Evolutionary conservation across 2,797 vertebrate genomes (phyloP), one percentile per base, ranked within the genome.

Genomic region (Champsocephalus esox): DNA sequence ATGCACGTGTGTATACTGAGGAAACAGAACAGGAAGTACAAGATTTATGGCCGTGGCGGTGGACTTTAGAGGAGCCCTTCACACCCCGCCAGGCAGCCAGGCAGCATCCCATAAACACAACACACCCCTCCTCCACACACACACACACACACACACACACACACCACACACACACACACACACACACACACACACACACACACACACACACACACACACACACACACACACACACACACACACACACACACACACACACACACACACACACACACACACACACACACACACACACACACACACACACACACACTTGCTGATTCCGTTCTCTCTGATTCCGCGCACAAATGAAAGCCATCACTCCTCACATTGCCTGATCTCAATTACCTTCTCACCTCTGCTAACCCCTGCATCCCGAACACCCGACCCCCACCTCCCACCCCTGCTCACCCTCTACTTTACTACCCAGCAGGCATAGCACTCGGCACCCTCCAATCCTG

Each of bases 381-480:
- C 92, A 90, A 88, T 92, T 92, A 92, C 89, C 92, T 91, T 81
- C 81, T 93, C 87, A 93, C 92, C 92, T 89, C 87, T 85, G 87
- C 82, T 91, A 88, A 91, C 90, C 90, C 75, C 55, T 63, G 84
- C 57, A 57, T 76, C 89, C 78, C 81, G 63, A 79, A 88, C 65
- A 79, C 57, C 57, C 52, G 46, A 84, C 87, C 88, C 79, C 67
- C 68, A 68, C 70, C 77, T 69, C 59, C 69, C 58, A 71, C 72
- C 82, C 71, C 71, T 56, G 54, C 55, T 63, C 77, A 75, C 64
- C 83, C 77, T 89, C 84, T 83, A 66, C 84, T 89, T 93, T 89
- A 88, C 88, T 92, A 92, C 92, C 91, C 92, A 92, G 89, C 85
- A 93, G 92, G 92, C 92, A 92, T 90, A 92, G 88, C 91, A 89